Evolutionary conservation across 1,140 invertebrate species (phyloP).

Genomic region (Platorchestia sp.): DNA sequence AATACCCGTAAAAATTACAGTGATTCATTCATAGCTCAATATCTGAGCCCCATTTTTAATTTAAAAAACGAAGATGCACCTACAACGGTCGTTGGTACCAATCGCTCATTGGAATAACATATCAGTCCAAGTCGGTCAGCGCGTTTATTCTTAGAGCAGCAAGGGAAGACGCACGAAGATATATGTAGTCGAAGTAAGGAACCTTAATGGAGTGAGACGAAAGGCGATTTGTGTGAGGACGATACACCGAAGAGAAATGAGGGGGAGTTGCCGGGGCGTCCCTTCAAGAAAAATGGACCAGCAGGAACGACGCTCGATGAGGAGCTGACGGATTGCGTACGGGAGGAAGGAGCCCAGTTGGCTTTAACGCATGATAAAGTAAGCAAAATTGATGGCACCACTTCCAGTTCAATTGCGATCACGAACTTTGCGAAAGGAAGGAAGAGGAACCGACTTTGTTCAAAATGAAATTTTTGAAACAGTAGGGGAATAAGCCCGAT

Average conservation of each 20-base stretch:
- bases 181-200: slow-evolving; percentile 54
- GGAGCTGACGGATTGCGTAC: slow-evolving; percentile 48
- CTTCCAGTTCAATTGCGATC: background rate
- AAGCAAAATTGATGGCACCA: background rate
- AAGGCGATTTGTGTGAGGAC: slow-evolving; percentile 53
- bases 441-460: background rate
- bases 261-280: slow-evolving; percentile 39
- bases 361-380: slow-evolving; percentile 14
- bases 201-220: slow-evolving; percentile 55
- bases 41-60: background rate
- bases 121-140: background rate
- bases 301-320: slow-evolving; percentile 52
- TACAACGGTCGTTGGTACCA: background rate
- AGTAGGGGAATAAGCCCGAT: too few relatives aligned
- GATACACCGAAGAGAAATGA: slow-evolving; percentile 55
- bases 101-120: background rate
- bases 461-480: background rate
- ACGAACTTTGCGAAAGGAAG: background rate
- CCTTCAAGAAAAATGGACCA: slow-evolving; percentile 53
- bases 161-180: slow-evolving; percentile 49
- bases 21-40: background rate
- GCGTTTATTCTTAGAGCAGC: slow-evolving; percentile 37
- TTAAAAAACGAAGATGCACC: background rate
- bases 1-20: background rate
- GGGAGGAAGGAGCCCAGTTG: slow-evolving; percentile 31